Evolutionary conservation across 2,888 invertebrate species (phyloP).

Genomic region (Sarcophaga caerulescens): DNA sequence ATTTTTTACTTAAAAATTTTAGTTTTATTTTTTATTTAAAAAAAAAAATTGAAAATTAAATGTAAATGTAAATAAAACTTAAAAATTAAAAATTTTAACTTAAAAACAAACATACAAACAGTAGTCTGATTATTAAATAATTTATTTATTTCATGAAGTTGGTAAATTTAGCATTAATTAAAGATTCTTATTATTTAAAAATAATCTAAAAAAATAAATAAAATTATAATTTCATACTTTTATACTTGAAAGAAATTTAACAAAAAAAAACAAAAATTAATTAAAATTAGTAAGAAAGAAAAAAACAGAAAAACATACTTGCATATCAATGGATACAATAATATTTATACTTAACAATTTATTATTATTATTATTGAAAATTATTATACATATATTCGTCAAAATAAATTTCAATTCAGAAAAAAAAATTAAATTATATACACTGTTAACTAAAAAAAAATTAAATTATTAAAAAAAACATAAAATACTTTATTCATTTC

Average conservation of each 20-base stretch:
- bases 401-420: constrained; percentile 19
- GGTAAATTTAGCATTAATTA: constrained; percentile 17
- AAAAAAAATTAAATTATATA: constrained; percentile 54
- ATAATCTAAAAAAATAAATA: constrained; percentile 25
- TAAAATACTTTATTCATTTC: constrained; percentile 31
- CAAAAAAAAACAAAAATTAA: constrained; percentile 36
- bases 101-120: not conserved
- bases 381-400: constrained; percentile 24
- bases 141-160: constrained; percentile 16
- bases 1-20: constrained; percentile 20
- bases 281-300: constrained; percentile 54
- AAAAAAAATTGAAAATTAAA: constrained; percentile 6
- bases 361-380: constrained; percentile 48
- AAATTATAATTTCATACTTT: constrained; percentile 64
- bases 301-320: constrained; percentile 62
- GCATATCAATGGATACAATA: constrained; percentile 73
- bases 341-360: constrained; percentile 69
- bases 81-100: constrained; percentile 16
- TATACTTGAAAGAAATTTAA: constrained; percentile 34
- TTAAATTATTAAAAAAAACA: constrained; percentile 1
- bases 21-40: constrained; percentile 1
- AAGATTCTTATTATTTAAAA: constrained; percentile 21
- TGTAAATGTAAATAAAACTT: not conserved
- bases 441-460: constrained; percentile 55
- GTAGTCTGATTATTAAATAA: constrained; percentile 47